A percentile compares a stretch with the other conserved stretches of the same genome.
Conservation (phyloP, 2,797 vertebrate genomes). For the Halcyon chelicuti region DNA sequence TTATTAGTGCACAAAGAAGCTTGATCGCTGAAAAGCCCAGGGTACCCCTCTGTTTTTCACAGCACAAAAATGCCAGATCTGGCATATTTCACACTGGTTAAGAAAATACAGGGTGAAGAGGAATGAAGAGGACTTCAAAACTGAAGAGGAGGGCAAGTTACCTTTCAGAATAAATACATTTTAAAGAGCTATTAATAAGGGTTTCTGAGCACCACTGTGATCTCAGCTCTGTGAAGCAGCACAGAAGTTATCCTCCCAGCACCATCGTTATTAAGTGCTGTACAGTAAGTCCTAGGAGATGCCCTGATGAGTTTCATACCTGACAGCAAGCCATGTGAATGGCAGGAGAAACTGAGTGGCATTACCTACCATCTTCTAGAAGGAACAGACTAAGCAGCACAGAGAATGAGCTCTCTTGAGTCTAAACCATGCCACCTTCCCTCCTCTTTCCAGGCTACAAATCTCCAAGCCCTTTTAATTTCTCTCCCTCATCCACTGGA, state of each 20-base stretch:
- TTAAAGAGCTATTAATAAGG: not conserved
- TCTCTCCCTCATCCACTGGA: not conserved
- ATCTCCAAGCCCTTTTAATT: not conserved
- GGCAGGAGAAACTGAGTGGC: not conserved
- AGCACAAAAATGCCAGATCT: not conserved
- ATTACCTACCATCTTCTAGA: not conserved
- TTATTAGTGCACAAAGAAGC: not conserved
- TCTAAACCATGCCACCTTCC: not conserved
- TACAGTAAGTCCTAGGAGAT: not conserved
- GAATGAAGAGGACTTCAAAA: not conserved
- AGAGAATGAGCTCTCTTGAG: not conserved
- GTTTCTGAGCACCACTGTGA: not conserved
- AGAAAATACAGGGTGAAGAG: not conserved
- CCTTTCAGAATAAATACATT: not conserved
- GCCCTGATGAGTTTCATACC: not conserved
- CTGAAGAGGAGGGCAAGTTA: not conserved
- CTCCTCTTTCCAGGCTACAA: not conserved
- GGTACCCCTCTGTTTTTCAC: not conserved
- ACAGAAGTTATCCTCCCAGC: not conserved
- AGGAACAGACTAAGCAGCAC: not conserved
- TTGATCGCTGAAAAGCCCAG: not conserved
- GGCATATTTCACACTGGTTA: not conserved
- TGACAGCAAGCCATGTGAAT: rapidly evolving
- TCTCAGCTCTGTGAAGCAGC: not conserved
- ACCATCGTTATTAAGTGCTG: not conserved